Conservation (phyloP, 2,113 vertebrate species). For the Orthonyx spaldingii region DNA sequence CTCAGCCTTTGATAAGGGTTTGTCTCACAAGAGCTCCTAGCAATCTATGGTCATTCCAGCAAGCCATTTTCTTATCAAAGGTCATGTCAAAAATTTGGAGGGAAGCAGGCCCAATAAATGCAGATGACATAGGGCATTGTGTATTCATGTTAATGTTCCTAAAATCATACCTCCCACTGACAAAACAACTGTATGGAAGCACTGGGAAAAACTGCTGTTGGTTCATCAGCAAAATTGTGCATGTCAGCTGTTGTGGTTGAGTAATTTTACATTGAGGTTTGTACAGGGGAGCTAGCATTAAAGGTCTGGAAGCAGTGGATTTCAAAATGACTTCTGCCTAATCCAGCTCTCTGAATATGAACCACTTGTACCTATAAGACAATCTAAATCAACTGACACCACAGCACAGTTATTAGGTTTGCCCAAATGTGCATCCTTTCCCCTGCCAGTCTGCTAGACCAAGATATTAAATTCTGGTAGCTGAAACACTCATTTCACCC, state of each 20-base stretch:
- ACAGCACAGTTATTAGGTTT: neutral
- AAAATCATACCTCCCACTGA: neutral
- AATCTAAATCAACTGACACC: neutral
- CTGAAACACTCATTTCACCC: neutral
- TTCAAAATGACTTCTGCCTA: neutral
- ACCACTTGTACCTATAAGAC: neutral
- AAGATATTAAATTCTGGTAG: neutral
- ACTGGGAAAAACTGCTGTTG: neutral
- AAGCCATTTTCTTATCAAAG: constrained; percentile 53
- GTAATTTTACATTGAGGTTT: neutral
- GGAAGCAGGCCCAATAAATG: neutral
- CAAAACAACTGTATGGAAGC: neutral
- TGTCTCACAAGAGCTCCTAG: constrained; percentile 47
- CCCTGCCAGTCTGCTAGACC: neutral
- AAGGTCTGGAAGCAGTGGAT: neutral
- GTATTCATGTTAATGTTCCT: constrained; percentile 19
- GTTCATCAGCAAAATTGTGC: neutral
- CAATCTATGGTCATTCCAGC: constrained; percentile 44
- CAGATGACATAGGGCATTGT: neutral
- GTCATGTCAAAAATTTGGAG: constrained; percentile 49
- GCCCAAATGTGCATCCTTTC: neutral
- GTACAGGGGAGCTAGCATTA: neutral
- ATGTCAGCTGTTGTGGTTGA: neutral
- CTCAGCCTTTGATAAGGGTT: constrained; percentile 47
- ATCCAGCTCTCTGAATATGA: neutral